phyloP scores from a whole-genome alignment of 2,797 vertebrate species.

The Galagoides demidoff region DNA sequence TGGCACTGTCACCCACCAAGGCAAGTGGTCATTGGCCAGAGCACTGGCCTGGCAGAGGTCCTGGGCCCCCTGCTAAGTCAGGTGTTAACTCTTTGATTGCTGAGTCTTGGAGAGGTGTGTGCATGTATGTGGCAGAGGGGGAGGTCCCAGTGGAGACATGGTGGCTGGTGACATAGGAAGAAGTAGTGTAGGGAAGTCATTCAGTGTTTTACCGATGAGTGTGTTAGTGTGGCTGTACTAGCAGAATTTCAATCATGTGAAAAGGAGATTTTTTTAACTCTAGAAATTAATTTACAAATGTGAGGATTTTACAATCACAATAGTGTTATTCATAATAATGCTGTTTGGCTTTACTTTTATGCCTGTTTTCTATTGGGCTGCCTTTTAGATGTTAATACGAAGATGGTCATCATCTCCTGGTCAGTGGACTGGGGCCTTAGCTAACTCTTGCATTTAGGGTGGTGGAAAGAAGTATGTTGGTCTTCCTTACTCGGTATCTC shows the following conservation, averaged over 20 bases:
- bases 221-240: not conserved
- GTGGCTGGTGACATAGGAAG: not conserved
- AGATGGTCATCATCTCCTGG: not conserved
- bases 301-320: not conserved
- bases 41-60: not conserved
- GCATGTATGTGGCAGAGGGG: not conserved
- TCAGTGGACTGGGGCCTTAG: not conserved
- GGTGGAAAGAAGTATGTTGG: not conserved
- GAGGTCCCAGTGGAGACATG: not conserved
- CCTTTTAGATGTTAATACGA: not conserved
- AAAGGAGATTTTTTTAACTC: not conserved
- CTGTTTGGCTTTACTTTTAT: slow-evolving; percentile 12
- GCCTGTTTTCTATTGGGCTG: not conserved
- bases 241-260: not conserved
- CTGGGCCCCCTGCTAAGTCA: not conserved
- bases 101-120: not conserved
- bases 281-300: slow-evolving; percentile 40
- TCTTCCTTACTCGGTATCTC: not conserved
- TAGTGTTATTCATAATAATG: not conserved
- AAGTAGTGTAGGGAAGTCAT: not conserved
- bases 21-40: not conserved
- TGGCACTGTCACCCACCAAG: not conserved
- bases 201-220: not conserved
- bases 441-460: not conserved
- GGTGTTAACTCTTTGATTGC: not conserved